Percentiles rank a stretch among this genome's conserved stretches.
Conservation (phyloP, 2,797 vertebrate species). For the Cuculus canorus region DNA sequence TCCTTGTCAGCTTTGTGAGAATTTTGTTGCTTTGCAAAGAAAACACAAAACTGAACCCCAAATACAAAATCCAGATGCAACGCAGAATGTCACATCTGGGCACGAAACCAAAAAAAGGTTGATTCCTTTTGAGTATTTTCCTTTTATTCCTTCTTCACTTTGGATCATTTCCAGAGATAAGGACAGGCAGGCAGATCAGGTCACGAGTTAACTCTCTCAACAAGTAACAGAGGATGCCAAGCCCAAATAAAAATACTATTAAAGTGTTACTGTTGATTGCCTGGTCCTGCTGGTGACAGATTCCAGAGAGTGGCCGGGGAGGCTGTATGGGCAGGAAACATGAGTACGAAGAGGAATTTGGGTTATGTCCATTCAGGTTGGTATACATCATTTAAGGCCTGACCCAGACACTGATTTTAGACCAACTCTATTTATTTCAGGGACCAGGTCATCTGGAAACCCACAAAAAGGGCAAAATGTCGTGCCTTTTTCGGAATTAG, state of each 20-base stretch:
- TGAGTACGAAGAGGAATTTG: neutral
- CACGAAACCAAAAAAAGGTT: neutral
- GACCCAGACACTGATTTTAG: neutral
- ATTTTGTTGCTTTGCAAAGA: neutral
- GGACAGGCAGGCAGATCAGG: neutral
- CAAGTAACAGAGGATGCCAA: neutral
- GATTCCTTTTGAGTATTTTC: neutral
- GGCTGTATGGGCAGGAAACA: neutral
- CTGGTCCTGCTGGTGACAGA: neutral
- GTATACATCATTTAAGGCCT: neutral
- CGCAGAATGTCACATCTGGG: neutral
- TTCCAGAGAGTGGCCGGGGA: neutral
- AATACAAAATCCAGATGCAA: neutral
- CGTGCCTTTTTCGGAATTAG: neutral
- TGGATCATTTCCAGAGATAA: conserved; percentile 15
- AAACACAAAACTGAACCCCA: neutral
- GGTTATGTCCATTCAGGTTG: neutral
- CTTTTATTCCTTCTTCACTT: neutral
- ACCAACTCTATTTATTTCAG: neutral
- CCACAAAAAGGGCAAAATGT: neutral
- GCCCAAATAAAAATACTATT: neutral
- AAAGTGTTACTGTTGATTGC: neutral
- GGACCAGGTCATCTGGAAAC: neutral
- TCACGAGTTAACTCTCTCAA: neutral
- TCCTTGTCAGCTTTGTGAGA: neutral